Percentiles rank a stretch among this genome's conserved stretches.
Evolutionary conservation across 2,888 invertebrate genomes (phyloP).

Genomic region (Oconnorella tubifera): DNA sequence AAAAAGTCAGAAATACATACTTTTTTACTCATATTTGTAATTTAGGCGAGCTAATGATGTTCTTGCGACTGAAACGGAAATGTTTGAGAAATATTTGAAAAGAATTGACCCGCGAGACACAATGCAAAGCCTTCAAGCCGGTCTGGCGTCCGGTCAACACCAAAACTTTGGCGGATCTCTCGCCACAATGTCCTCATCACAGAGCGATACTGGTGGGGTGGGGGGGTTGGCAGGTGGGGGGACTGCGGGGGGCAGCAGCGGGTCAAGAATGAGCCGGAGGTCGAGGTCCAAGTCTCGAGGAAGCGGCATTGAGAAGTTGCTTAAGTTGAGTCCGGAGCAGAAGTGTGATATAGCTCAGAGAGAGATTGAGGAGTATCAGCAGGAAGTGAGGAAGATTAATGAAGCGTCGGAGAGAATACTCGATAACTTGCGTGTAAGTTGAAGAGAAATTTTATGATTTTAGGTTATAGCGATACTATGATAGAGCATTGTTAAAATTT

Average conservation of each 20-base stretch:
- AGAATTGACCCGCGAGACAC: conserved; percentile 49
- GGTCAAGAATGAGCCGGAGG: not conserved
- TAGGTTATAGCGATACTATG: too few species aligned
- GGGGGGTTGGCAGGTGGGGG: not conserved
- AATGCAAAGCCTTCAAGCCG: conserved; percentile 21
- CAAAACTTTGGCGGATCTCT: conserved; percentile 28
- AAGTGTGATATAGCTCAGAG: conserved; percentile 57
- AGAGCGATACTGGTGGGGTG: conserved; percentile 15
- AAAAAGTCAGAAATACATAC: too few species aligned
- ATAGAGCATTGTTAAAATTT: too few species aligned
- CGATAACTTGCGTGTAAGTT: conserved; percentile 50
- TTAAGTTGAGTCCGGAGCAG: conserved; percentile 52
- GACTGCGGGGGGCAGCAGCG: not conserved
- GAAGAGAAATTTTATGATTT: too few species aligned
- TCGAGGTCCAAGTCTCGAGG: conserved; percentile 50
- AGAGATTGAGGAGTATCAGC: conserved; percentile 54
- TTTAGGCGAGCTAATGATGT: conserved; percentile 52
- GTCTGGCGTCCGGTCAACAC: conserved; percentile 25
- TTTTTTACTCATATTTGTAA: too few species aligned
- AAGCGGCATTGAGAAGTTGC: conserved; percentile 47
- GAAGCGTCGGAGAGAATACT: conserved; percentile 54
- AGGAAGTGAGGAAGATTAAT: conserved; percentile 49
- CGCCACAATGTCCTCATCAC: conserved; percentile 28
- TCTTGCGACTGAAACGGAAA: conserved; percentile 52
- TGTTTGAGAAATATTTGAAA: conserved; percentile 55